These are phyloP conservation scores for Corvus cornix DNA, from an alignment of 2,113 vertebrate genomes.

Conservation along the genomic window DNA sequence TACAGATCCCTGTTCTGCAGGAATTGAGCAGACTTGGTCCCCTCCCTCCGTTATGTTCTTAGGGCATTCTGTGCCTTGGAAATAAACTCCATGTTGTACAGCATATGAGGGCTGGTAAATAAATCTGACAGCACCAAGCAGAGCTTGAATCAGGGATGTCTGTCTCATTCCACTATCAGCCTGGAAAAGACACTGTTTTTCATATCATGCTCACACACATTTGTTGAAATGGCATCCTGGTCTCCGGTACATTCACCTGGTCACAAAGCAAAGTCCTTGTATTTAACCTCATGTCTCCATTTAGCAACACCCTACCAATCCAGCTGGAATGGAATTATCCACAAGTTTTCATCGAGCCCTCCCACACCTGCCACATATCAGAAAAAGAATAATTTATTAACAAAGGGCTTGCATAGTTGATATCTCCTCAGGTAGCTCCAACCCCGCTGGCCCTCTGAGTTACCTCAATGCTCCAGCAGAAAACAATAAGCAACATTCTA, in stretches of 20 bases:
- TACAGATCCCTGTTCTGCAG: not conserved
- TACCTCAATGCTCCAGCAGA: not conserved
- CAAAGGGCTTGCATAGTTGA: not conserved
- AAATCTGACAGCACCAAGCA: not conserved
- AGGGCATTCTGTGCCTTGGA: not conserved
- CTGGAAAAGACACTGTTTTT: not conserved
- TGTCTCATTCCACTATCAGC: not conserved
- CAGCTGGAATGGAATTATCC: not conserved
- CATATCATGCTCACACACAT: not conserved
- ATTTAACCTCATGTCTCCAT: not conserved
- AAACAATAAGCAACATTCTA: conserved; percentile 12
- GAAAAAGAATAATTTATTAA: not conserved
- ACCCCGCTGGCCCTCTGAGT: not conserved
- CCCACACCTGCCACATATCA: not conserved
- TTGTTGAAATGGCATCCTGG: not conserved
- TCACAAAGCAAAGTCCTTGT: not conserved
- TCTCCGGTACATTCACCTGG: not conserved
- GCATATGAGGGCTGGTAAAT: not conserved
- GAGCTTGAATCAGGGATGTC: not conserved
- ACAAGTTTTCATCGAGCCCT: not conserved
- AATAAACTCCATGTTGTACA: not conserved
- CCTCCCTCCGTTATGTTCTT: not conserved
- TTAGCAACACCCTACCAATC: not conserved
- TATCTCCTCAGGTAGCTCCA: not conserved
- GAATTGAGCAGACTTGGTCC: not conserved